Evolutionary conservation across 2,113 vertebrate species (phyloP), one percentile per base, ranked within the genome.

Genomic region (Calonectris borealis): DNA sequence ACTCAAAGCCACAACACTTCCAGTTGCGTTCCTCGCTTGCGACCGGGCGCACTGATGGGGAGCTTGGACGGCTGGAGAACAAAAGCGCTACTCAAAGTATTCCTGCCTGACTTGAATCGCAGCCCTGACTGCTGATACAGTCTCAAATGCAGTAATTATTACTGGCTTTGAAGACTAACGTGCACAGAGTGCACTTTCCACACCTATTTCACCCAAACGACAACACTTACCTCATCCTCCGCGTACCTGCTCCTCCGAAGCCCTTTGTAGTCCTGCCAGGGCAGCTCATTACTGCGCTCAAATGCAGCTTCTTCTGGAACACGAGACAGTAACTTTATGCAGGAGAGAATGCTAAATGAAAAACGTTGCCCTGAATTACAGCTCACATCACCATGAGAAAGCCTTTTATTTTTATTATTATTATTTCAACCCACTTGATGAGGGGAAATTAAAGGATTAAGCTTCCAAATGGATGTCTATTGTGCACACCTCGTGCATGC

Each of bases 371-470:
- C 64, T 49, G 62, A 95, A 93, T 90, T 86, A 92, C 91, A 92
- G 85, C 71, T 94, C 94, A 13, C 91, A 96, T 93, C 76, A 36
- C 83, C 92, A 95, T 97, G 98, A 98, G 91, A 98, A 97, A 98
- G 94, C 85, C 94, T 96, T 83, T 52, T n/a, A 26, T 55, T 94
- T 97, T 94, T 70, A 38, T 71, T 85, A 46, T 25, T 77, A 36
- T 79, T 93, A 94, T 95, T 97, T 96, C 32, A 55, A 94, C 88
- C 65, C 6, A 5, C 89, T 83, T 48, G 95, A 97, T 91, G 93
- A 97, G 91, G 54, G 89, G 77, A 98, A 98, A 98, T 98, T 97
- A 98, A 98, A 97, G 97, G 98, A 97, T 98, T 98, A 91, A 31
- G 81, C 98, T 98, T 98, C 93, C 58, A 62, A 69, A 79, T 11